Evolutionary conservation across 2,797 vertebrate species (phyloP).

Genomic region (Muscicapa striata): DNA sequence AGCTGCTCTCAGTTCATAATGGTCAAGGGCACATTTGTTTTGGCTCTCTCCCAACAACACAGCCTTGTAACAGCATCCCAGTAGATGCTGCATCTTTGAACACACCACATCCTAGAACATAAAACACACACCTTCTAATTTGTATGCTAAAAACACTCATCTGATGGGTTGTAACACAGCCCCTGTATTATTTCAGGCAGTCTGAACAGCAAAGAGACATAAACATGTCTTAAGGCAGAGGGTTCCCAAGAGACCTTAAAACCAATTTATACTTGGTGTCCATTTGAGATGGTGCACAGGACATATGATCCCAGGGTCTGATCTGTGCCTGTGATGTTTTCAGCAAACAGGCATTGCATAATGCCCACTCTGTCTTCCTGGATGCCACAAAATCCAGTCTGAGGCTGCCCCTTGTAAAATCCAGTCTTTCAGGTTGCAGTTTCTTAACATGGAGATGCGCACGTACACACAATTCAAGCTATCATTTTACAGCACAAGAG

Average conservation of each 20-base stretch:
- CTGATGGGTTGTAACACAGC: not conserved
- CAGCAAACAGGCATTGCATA: not conserved
- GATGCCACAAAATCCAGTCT: not conserved
- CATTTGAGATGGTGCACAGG: not conserved
- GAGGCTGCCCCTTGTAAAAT: not conserved
- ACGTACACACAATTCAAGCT: not conserved
- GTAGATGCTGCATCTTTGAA: not conserved
- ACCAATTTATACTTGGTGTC: not conserved
- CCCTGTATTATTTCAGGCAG: not conserved
- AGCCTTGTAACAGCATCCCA: not conserved
- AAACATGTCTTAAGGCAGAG: not conserved
- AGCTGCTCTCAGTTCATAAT: not conserved
- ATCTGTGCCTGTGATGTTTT: not conserved
- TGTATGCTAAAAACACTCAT: not conserved
- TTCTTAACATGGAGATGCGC: not conserved
- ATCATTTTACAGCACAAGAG: constrained; percentile 13
- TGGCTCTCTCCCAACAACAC: not conserved
- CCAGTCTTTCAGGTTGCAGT: not conserved
- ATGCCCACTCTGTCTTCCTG: not conserved
- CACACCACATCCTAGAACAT: not conserved
- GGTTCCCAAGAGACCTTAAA: not conserved
- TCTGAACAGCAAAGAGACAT: not conserved
- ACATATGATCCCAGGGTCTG: not conserved
- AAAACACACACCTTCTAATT: constrained; percentile 4
- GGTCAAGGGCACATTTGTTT: not conserved